phyloP scores from a whole-genome alignment of 2,113 vertebrate genomes.

The Aldabrachelys gigantea region DNA sequence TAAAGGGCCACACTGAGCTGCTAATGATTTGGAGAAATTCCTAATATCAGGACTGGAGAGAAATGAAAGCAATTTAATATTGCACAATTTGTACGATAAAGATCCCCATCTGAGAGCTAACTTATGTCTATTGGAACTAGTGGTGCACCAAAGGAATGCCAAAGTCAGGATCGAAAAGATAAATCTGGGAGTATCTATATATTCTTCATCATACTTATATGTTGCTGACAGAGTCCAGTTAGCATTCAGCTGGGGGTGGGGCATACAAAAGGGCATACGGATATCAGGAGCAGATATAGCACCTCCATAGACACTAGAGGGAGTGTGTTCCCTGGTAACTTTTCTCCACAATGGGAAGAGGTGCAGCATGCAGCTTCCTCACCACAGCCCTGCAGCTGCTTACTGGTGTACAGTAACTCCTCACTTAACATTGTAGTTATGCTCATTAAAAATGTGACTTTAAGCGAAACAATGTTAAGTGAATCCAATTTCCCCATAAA shows the following conservation, averaged over 20 bases:
- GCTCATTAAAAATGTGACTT: too few species aligned
- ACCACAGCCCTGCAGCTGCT: fast-evolving
- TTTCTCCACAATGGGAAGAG: neutral
- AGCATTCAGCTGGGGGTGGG: neutral
- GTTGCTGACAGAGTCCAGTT: neutral
- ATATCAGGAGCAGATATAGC: neutral
- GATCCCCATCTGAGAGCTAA: neutral
- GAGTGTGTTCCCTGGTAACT: neutral
- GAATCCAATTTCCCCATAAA: too few species aligned
- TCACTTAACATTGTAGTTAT: too few species aligned
- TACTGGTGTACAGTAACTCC: neutral
- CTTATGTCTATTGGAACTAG: neutral
- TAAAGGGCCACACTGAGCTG: neutral
- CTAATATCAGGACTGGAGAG: neutral
- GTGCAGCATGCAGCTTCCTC: neutral
- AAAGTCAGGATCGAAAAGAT: neutral
- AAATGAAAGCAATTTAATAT: neutral
- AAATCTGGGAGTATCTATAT: neutral
- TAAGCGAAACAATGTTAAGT: too few species aligned
- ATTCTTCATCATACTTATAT: neutral
- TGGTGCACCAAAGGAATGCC: neutral
- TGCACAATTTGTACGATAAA: neutral
- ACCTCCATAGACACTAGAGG: neutral
- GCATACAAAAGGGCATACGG: neutral
- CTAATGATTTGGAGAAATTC: neutral